A percentile compares a stretch with the other conserved stretches of the same genome.
Conservation (phyloP, 2,113 vertebrate species). For the Bubo blakistoni region DNA sequence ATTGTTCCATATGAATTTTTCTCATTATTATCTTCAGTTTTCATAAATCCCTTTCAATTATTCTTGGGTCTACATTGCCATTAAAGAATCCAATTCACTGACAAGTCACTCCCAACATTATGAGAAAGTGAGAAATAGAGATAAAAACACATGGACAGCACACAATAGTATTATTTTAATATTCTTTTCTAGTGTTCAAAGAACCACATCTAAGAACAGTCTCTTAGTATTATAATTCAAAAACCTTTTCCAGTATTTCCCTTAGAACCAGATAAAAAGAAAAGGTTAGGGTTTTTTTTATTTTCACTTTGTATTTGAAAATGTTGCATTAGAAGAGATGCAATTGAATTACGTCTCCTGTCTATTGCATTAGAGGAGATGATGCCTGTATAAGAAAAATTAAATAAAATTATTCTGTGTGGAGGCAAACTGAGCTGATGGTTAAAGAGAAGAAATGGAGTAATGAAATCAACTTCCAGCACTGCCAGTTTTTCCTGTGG, state of each 20-base stretch:
- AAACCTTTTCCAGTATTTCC: not conserved
- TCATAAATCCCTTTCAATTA: not conserved
- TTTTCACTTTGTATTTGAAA: not conserved
- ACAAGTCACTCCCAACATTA: not conserved
- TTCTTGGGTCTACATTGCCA: not conserved
- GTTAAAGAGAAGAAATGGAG: not conserved
- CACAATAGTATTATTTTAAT: not conserved
- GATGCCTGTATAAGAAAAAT: not conserved
- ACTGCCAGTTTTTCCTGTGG: not conserved
- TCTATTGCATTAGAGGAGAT: not conserved
- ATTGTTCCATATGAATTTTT: not conserved
- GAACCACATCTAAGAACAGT: not conserved
- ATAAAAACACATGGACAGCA: not conserved
- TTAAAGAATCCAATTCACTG: not conserved
- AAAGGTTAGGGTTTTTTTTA: not conserved
- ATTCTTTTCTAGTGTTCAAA: not conserved
- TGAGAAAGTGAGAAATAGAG: not conserved
- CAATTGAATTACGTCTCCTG: not conserved
- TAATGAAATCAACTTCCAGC: not conserved
- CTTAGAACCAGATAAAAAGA: not conserved
- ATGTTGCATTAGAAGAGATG: not conserved
- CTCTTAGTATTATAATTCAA: not conserved
- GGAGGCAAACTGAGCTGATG: not conserved
- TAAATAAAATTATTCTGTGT: not conserved
- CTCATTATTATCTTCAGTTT: not conserved